phyloP scores from a whole-genome alignment of 2,113 vertebrate species.

The Nanorana parkeri region DNA sequence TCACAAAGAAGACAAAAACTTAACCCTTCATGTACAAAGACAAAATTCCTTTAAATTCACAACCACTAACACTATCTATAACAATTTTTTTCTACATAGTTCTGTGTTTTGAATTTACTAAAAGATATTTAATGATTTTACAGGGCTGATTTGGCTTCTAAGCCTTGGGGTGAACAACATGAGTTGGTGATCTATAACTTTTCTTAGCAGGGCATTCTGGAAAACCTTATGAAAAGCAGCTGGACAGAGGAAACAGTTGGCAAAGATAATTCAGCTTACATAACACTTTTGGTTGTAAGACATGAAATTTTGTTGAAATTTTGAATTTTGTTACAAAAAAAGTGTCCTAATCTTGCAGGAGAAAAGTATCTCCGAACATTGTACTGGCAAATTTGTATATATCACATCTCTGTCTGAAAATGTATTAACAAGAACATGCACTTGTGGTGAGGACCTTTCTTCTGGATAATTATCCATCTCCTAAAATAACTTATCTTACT shows the following conservation, averaged over 20 bases:
- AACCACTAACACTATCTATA: no score
- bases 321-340: no score
- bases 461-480: neutral
- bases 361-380: no score
- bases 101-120: no score
- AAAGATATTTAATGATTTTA: neutral
- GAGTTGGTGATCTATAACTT: conserved; percentile 8
- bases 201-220: neutral
- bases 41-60: no score
- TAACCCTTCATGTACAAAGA: no score
- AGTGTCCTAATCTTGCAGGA: no score
- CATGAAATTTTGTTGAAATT: no score
- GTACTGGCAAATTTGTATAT: neutral
- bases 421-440: neutral
- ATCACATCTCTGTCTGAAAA: neutral
- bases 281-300: neutral
- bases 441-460: neutral
- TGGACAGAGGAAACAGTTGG: conserved; percentile 1
- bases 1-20: no score
- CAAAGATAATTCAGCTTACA: conserved; percentile 3
- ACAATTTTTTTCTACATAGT: no score
- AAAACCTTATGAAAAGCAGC: neutral
- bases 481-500: neutral
- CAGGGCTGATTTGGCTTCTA: neutral
- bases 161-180: conserved; percentile 4